Base-by-base conservation (phyloP, 2,888 invertebrate species). In the Quadriops clusia region DNA sequence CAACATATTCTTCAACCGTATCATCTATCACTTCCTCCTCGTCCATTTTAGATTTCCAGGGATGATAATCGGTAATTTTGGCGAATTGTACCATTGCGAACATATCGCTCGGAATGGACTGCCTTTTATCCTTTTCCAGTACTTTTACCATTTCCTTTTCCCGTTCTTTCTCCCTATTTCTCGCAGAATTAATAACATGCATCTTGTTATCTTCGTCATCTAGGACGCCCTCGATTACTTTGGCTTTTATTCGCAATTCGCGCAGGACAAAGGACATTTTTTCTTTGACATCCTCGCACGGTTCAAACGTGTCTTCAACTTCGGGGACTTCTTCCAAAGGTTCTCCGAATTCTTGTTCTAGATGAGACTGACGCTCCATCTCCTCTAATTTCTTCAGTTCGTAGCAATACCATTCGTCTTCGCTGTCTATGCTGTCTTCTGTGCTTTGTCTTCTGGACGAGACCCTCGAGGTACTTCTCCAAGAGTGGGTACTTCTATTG, bases 361-460 rank as follows among this genome's bases (percentile, higher is more conserved):
- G 45, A 43, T 75, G 73, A 3, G 76, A 74, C 40, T 78, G 79
- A 39, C 79, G 68, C 56, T 89, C 89, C 60, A 89, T 69, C 59
- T 87, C 84, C 59, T 90, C 86, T 17, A 90, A 60, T 58, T 89
- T 86, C 32, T 84, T 66, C 33, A 89, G 58, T 53, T 90, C 89
- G 54, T 90, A 87, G 47, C 85, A 84, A 49, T 87, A 90, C 80
- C 89, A 90, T 56, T 90, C 89, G 51, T 90, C 90, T 60, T 90
- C 90, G 14, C 85, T 86, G 55, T 90, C 90, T 33, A 90, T 89
- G 47, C 86, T 86, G 46, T 89, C 89, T 62, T 90, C 90, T 0
- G 89, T 89, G 50, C 87, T 87, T 61, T 90, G 89, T 28, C 89
- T 69, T 42, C 89, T 68, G 0, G 87, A 87, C 2, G 87, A 87